Base-by-base conservation (phyloP, 2,888 invertebrate genomes). In the Ectemnius continuus region DNA sequence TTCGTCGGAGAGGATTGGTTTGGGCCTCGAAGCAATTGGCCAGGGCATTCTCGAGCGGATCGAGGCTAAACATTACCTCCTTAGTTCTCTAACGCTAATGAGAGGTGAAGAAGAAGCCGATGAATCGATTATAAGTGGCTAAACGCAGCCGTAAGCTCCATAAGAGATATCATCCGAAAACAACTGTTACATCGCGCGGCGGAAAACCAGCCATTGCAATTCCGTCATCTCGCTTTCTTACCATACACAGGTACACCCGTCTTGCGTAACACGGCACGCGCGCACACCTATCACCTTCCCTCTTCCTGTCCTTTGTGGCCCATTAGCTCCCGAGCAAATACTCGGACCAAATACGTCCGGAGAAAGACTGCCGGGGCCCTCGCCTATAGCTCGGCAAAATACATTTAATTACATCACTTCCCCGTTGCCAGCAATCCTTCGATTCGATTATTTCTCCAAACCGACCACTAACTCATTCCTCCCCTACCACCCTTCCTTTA, bases 41-140 rank as follows among this genome's bases (percentile, higher is more conserved):
- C 73, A 61, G 65, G 76, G 73, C 72, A 74, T 73, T 77, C 81
- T 81, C 81, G 81, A 81, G 73, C 57, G 77, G 71, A 73, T 79
- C 81, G 78, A 81, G 81, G 74, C 79, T 79, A 81, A 81, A 79
- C 66, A 78, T 79, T 23, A 81, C 70, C 79, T 78, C 68, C 8
- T 36, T 78, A 73, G 61, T 18, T 64, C 66, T 65, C 73, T 67
- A 65, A 71, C 48, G 11, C n/a, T 47, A 56, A 58, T 61, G 23
- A 36, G 48, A 11, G n/a, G 46, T 52, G 47, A 5, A 20, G 45
- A 28, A 13, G 58, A 48, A 26, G 68, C 13, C 36, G 36, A 11
- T 36, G 36, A 36, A 61, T 45, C 45, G 18, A 61, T 45, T 36
- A 45, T 16, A 61, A 62, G 23, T 56, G 48, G 57, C 20, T 36